Base-by-base conservation (phyloP, 2,888 invertebrate genomes). In the Tinea pellionella region DNA sequence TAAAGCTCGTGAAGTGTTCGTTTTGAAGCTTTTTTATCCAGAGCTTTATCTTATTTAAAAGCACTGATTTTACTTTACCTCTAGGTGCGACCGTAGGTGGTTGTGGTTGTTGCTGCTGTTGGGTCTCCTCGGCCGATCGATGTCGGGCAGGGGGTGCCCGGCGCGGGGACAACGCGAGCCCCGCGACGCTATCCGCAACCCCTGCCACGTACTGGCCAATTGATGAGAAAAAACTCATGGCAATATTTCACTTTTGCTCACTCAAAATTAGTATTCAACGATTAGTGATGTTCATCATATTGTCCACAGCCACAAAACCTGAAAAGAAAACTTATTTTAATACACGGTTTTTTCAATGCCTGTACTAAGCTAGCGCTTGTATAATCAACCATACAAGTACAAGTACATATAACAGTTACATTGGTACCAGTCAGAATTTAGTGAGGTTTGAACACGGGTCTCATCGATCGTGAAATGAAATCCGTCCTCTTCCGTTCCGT, bases 171-270 rank as follows among this genome's bases (percentile, higher is more conserved):
- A 95, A 82, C 63, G 92, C 92, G 67, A 95, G 83, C 69, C 92
- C 94, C 57, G 94, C 94, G 66, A 95, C 94, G 75, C 94, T 94
- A 81, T 94, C 95, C 71, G 92, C 94, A 75, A 95, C 91, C 70
- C 93, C 94, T 71, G 92, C 94, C 76, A 95, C 94, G 78, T 94
- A 94, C 80, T 95, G 95, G 71, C 94, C 93, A 69, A 95, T 83
- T 43, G 94, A 94, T 77, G 93, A 92, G 78, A 95, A 92, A 88
- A 95, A 95, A 89, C 95, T 95, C 95, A 95, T 95, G 62, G 29
- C 18, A 29, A 11, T 24, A 15, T 11, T 12, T 18, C 19, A 55
- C 55, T 47, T 30, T 47, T n/a, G 18, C 15, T 47, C 47, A 47
- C 47, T 4, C n/a, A 16, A 47, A 18, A 2, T 2, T 13, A 2